Conservation (phyloP, 2,797 vertebrate species). For the Apogon talboti region DNA sequence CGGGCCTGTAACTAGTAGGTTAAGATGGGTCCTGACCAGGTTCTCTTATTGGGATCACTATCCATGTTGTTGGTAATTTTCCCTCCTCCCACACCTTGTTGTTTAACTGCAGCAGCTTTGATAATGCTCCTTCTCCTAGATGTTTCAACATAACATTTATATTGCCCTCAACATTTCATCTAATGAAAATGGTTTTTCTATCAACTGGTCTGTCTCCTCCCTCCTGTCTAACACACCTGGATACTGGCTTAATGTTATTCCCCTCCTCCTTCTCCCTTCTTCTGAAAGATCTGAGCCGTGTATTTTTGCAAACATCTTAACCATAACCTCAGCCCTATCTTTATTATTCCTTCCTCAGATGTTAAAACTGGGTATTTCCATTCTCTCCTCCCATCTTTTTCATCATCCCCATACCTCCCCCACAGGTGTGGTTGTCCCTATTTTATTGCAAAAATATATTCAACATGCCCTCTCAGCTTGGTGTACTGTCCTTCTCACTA, state of each 20-base stretch:
- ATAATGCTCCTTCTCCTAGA: not conserved
- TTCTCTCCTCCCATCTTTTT: slow-evolving; percentile 13
- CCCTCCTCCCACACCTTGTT: not conserved
- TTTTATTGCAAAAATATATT: not conserved
- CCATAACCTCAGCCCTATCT: slow-evolving; percentile 6
- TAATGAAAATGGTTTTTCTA: slow-evolving; percentile 6
- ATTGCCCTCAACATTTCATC: slow-evolving; percentile 3
- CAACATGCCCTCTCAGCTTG: slow-evolving; percentile 9
- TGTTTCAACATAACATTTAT: not conserved
- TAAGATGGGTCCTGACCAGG: slow-evolving; percentile 4
- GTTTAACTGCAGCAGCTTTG: not conserved
- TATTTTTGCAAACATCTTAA: not conserved
- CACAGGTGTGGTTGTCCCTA: slow-evolving; percentile 8
- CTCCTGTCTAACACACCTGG: not conserved
- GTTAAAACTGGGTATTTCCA: not conserved
- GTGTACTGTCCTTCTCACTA: slow-evolving; percentile 1
- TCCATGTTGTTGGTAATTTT: not conserved
- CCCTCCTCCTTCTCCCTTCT: not conserved
- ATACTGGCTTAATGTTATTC: not conserved
- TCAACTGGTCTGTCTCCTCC: no score
- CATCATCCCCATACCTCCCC: slow-evolving; percentile 23
- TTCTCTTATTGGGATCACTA: slow-evolving; percentile 1
- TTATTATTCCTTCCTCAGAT: not conserved
- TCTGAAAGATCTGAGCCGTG: slow-evolving; percentile 9
- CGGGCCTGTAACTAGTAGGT: not conserved